These are phyloP conservation scores for Cricetomys ansorgei DNA, from an alignment of 2,113 vertebrate species.

Conservation along the genomic window DNA sequence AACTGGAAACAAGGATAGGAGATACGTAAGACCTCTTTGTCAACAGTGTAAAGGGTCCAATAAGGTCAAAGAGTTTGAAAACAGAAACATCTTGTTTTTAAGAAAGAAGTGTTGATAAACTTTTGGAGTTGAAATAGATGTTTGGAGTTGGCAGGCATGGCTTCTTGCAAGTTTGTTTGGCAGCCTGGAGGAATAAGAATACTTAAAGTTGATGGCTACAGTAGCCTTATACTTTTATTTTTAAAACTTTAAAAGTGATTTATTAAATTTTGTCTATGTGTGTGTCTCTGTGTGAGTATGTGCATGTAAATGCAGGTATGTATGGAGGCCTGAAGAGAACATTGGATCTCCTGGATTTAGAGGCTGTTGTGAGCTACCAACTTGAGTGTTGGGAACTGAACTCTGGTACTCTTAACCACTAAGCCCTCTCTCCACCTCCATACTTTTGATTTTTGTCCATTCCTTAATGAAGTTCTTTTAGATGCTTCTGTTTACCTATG, in stretches of 20 bases:
- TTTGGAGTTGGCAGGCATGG: neutral
- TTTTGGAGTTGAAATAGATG: slow-evolving; percentile 27
- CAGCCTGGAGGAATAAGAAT: neutral
- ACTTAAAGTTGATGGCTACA: neutral
- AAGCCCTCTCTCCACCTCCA: neutral
- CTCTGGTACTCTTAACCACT: neutral
- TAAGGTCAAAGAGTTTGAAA: slow-evolving; percentile 17
- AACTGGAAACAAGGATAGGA: neutral
- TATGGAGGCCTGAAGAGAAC: neutral
- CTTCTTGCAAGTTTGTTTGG: neutral
- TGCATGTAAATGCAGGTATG: neutral
- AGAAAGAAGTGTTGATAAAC: neutral
- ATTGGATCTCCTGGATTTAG: neutral
- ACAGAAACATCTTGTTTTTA: slow-evolving; percentile 28
- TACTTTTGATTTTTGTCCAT: neutral
- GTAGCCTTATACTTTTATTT: neutral
- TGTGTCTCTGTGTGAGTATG: neutral
- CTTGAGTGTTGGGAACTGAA: neutral
- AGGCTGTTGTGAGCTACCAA: neutral
- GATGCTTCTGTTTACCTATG: neutral
- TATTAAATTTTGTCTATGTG: neutral
- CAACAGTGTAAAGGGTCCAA: slow-evolving; percentile 7
- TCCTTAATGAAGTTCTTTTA: slow-evolving; percentile 10
- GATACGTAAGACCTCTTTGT: neutral
- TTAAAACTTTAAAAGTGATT: neutral